A percentile compares a stretch with the other conserved stretches of the same genome.
Evolutionary conservation across 2,113 vertebrate species (phyloP).

Genomic region (Rhombomys opimus): DNA sequence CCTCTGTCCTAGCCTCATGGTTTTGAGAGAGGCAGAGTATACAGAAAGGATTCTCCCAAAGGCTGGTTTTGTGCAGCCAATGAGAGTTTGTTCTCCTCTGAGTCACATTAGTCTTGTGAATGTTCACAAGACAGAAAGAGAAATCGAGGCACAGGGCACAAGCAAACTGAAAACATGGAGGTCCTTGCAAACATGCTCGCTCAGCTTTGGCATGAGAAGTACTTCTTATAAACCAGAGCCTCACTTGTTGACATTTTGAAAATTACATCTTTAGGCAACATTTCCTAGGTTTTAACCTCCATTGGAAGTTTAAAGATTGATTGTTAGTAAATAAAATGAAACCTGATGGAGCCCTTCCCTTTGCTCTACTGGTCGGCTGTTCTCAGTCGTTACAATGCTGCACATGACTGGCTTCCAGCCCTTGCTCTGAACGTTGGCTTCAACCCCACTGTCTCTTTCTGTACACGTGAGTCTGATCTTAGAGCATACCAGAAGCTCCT

Average conservation of each 20-base stretch:
- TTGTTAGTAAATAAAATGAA: constrained; percentile 11
- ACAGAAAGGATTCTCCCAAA: background rate
- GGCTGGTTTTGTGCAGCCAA: background rate
- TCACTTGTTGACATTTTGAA: constrained; percentile 4
- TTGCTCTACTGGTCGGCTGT: background rate
- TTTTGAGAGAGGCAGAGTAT: background rate
- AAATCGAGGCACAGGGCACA: background rate
- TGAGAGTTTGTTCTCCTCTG: background rate
- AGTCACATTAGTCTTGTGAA: background rate
- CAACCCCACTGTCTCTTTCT: background rate
- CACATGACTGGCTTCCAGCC: background rate
- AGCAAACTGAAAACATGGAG: background rate
- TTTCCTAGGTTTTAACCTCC: constrained; percentile 32
- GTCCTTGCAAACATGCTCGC: background rate
- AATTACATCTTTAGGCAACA: constrained; percentile 8
- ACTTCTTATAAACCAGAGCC: background rate
- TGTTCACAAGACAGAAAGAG: background rate
- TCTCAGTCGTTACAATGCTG: background rate
- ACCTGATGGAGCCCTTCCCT: background rate
- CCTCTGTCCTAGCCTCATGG: background rate
- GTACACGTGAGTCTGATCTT: background rate
- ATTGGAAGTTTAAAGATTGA: background rate
- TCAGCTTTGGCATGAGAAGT: background rate
- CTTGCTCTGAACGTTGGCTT: background rate
- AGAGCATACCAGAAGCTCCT: constrained; percentile 26